A percentile compares a stretch with the other conserved stretches of the same genome.
These are phyloP conservation scores for Bagarius yarrelli DNA, from an alignment of 2,113 vertebrate species.

Conservation along the genomic window DNA sequence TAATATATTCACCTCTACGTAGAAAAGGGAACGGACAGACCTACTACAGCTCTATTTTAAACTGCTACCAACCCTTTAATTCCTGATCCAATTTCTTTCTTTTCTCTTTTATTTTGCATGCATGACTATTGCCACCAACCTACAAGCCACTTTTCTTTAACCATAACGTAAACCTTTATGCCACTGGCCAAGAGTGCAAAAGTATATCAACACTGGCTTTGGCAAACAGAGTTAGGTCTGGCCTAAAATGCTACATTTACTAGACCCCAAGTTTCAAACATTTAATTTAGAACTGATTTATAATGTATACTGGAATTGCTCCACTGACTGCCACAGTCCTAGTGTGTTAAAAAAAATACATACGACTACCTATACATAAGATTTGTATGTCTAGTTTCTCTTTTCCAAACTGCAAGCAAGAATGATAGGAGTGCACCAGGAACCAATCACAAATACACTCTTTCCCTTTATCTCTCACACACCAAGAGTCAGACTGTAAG, in stretches of 20 bases:
- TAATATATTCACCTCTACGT: constrained; percentile 16
- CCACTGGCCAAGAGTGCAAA: background rate
- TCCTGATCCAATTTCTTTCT: background rate
- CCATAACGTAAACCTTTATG: background rate
- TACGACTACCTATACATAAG: background rate
- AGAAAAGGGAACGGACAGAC: constrained; percentile 7
- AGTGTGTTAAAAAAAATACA: background rate
- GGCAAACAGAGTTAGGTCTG: background rate
- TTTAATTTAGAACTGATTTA: background rate
- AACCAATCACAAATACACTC: background rate
- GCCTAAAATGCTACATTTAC: background rate
- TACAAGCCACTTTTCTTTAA: background rate
- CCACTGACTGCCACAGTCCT: background rate
- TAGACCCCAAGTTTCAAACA: background rate
- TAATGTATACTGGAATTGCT: background rate
- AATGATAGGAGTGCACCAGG: constrained; percentile 33
- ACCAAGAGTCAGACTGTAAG: constrained; percentile 35
- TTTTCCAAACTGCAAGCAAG: constrained; percentile 33
- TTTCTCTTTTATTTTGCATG: background rate
- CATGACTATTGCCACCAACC: background rate
- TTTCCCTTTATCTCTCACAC: background rate
- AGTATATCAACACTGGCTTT: background rate
- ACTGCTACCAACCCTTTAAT: constrained; percentile 12
- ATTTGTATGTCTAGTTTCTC: constrained; percentile 25
- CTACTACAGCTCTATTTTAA: background rate